A percentile compares a stretch with the other conserved stretches of the same genome.
Evolutionary conservation across 2,797 vertebrate genomes (phyloP).

Genomic region (Enteromius afrohamiltoni): DNA sequence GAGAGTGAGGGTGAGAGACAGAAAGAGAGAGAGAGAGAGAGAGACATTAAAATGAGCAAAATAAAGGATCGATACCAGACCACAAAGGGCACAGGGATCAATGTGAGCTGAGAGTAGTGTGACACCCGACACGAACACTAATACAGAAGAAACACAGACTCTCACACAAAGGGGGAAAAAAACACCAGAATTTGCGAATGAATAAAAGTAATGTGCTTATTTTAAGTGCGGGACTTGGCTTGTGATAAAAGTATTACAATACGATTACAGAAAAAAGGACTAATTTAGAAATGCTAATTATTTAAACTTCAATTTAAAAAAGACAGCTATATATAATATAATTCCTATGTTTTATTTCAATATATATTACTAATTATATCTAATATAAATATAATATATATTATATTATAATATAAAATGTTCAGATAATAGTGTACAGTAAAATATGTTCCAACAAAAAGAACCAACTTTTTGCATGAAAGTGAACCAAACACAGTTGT

Average conservation of each 20-base stretch:
- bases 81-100: slow-evolving; percentile 50
- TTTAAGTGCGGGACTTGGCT: background rate
- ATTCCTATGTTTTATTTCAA: too few species aligned
- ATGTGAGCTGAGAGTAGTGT: slow-evolving; percentile 48
- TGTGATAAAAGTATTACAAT: background rate
- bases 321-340: background rate
- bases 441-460: background rate
- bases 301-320: background rate
- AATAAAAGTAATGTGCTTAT: slow-evolving; percentile 21
- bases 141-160: slow-evolving; percentile 44
- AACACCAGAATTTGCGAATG: background rate
- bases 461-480: background rate
- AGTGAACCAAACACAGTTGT: background rate
- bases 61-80: slow-evolving; percentile 47
- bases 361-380: too few species aligned
- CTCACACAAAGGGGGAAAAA: slow-evolving; percentile 8
- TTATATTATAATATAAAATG: too few species aligned
- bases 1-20: slow-evolving; percentile 6
- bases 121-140: slow-evolving; percentile 49
- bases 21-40: slow-evolving; percentile 21
- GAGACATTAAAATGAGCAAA: slow-evolving; percentile 46
- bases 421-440: background rate
- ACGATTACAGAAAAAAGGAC: background rate
- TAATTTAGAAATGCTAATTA: background rate
- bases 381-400: too few species aligned